Evolutionary conservation across 2,888 invertebrate species (phyloP), one percentile per base, ranked within the genome.

Genomic region (Hydrotaea diabolus): DNA sequence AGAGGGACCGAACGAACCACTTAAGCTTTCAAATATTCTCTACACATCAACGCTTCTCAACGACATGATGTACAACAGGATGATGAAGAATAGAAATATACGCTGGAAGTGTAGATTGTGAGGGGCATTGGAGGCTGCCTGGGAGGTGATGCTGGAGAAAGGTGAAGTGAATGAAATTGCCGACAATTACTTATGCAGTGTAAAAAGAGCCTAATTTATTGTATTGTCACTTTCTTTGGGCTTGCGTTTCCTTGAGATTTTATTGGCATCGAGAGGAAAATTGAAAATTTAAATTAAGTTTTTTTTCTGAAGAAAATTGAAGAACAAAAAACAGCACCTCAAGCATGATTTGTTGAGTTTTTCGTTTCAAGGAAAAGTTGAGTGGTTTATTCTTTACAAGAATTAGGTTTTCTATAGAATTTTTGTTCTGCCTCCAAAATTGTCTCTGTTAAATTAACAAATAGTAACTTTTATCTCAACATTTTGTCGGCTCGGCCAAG

Each of bases 131-230:
- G 43, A 31, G 43, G 46, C 19, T 66, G 43, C 8, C 43, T 43
- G n/a, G 39, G 7, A 49, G 43, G 15, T 13, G 43, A 43, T 13
- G 43, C 5, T 43, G 11, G 43, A 62, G 23, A 46, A 59, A 26
- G n/a, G 4, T 15, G 46, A 11, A 39, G 59, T 62, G 15, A 74
- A 26, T 69, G 43, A 23, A 59, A 74, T 74, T 73, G 57, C 73
- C 57, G 57, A 46, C 74, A 74, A 74, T 74, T 74, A 74, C 46
- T 74, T 74, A 62, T 62, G 26, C 46, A 59, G 46, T 57, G 21
- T 57, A 57, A 59, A 69, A 46, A 31, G 62, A 74, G 13, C 26
- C 62, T 62, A 74, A 59, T 62, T 62, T 62, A 74, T 59, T 74
- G 13, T 23, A 74, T 74, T 74, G 62, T 59, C 74, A 43, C 74